These are phyloP conservation scores for Scomberomorus guttatus DNA, from an alignment of 2,797 vertebrate genomes.

Conservation along the genomic window DNA sequence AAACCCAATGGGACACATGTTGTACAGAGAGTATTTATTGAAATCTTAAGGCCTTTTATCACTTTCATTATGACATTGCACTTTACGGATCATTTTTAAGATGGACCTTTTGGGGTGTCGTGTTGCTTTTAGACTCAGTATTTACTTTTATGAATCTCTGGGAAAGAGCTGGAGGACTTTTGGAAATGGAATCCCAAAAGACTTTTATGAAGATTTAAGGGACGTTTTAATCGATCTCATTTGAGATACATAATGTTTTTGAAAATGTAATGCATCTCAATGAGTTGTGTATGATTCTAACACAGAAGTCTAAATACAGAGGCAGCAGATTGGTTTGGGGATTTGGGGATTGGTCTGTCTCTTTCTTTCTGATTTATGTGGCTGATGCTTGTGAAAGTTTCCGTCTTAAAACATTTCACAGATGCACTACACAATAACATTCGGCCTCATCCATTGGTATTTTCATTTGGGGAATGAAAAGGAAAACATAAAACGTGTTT, in stretches of 20 bases:
- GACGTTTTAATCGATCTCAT: constrained; percentile 39
- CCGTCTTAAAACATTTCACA: constrained; percentile 15
- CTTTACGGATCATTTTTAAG: constrained; percentile 68
- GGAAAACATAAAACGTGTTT: constrained; percentile 8
- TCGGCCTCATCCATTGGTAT: not conserved
- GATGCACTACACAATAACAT: not conserved
- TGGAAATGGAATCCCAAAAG: constrained; percentile 18
- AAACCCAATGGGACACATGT: constrained; percentile 17
- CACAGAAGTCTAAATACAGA: constrained; percentile 28
- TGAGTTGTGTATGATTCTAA: constrained; percentile 26
- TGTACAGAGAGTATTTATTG: constrained; percentile 74
- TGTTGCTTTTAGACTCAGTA: constrained; percentile 41
- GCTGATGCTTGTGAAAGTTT: constrained; percentile 6
- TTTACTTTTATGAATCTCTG: constrained; percentile 25
- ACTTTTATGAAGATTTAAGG: constrained; percentile 44
- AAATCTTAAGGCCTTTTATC: constrained; percentile 51
- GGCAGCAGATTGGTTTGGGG: constrained; percentile 2
- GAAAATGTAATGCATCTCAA: constrained; percentile 7
- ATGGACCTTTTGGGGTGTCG: constrained; percentile 13
- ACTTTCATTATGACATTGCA: constrained; percentile 69
- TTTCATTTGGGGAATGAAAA: constrained; percentile 19
- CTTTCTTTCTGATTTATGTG: constrained; percentile 15
- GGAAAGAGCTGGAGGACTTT: constrained; percentile 18
- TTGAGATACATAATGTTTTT: constrained; percentile 12
- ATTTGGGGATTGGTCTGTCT: constrained; percentile 8